Conservation (phyloP, 2,113 vertebrate species). For the Oncorhynchus gorbuscha region DNA sequence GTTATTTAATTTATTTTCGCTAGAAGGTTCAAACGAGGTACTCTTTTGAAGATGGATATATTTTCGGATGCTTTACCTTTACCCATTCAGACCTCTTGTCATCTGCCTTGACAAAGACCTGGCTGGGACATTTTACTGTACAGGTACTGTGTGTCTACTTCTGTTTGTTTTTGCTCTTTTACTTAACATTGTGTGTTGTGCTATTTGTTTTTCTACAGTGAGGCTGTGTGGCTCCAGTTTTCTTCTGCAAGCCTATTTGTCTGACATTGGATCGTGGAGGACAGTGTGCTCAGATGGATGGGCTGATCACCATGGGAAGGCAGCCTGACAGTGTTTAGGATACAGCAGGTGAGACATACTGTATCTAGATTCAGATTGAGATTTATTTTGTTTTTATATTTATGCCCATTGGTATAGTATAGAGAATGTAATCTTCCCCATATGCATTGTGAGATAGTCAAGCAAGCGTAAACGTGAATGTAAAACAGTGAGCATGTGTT, state of each 20-base stretch:
- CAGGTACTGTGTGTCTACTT: not conserved
- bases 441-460: not conserved
- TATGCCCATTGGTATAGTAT: not conserved
- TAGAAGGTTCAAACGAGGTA: no score
- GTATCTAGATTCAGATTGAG: not conserved
- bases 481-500: not conserved
- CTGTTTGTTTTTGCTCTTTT: not conserved
- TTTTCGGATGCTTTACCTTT: no score
- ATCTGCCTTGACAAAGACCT: constrained; percentile 61
- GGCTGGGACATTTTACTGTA: constrained; percentile 43
- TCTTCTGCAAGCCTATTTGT: constrained; percentile 60
- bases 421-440: no score
- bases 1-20: no score
- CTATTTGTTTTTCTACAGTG: constrained; percentile 44
- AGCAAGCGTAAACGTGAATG: not conserved
- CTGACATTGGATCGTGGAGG: constrained; percentile 47
- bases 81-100: constrained; percentile 54
- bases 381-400: not conserved
- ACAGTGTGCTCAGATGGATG: constrained; percentile 55
- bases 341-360: constrained; percentile 48
- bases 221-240: constrained; percentile 54
- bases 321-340: constrained; percentile 53
- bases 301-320: constrained; percentile 37
- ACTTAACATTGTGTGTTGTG: not conserved
- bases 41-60: no score